phyloP scores from a whole-genome alignment of 1,140 invertebrate genomes.

The Neodiprion virginianus region DNA sequence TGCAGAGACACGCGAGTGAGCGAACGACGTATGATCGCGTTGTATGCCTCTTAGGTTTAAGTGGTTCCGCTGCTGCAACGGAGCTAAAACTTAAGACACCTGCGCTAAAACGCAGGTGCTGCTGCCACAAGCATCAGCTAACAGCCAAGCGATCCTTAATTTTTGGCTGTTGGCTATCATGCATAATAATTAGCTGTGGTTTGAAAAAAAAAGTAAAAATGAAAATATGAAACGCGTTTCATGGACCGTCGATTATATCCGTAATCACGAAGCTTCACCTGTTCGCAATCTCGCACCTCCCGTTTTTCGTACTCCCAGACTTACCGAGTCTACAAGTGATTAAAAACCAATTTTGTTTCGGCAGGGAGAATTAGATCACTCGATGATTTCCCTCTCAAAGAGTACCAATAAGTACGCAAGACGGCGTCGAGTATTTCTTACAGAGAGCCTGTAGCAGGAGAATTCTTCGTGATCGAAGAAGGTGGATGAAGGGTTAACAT shows the following conservation, averaged over 20 bases:
- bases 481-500: too few species aligned
- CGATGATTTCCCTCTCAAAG: too few species aligned
- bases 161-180: constrained; percentile 38
- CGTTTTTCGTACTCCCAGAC: too few species aligned
- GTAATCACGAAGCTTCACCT: background rate
- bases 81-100: constrained; percentile 31
- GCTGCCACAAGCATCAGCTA: constrained; percentile 35
- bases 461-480: too few species aligned
- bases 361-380: too few species aligned
- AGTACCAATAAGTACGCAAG: too few species aligned
- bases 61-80: constrained; percentile 1
- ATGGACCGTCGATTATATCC: background rate
- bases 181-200: constrained; percentile 39
- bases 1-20: constrained; percentile 31
- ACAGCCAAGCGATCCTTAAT: constrained; percentile 28
- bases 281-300: too few species aligned
- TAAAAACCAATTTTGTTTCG: too few species aligned
- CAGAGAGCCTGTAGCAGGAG: too few species aligned
- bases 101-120: constrained; percentile 39
- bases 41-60: constrained; percentile 31
- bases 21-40: constrained; percentile 8
- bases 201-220: background rate
- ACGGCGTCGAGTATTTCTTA: too few species aligned
- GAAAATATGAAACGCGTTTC: background rate
- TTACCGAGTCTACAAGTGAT: too few species aligned